Evolutionary conservation across 2,888 invertebrate species (phyloP), one percentile per base, ranked within the genome.

Genomic region (Ennomos fuscantarius): DNA sequence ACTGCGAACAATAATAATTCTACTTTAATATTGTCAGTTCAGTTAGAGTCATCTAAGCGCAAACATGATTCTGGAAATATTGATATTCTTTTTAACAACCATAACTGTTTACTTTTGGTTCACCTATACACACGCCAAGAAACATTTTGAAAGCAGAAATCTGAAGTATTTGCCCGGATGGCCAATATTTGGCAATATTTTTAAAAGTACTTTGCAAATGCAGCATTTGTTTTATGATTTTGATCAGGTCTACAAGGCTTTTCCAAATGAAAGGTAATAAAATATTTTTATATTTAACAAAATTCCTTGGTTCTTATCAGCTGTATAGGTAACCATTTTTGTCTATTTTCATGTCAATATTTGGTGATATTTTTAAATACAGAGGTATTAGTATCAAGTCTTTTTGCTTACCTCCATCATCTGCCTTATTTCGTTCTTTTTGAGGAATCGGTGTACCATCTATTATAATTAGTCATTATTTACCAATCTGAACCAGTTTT

Each of bases 101-200:
- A 1, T 86, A 1, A 1, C 81, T 0, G 72, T 53, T 0, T 87
- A 82, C 42, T 66, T 74, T 15, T 32, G 84, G 1, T 87, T 79
- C 33, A 57, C 55, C 5, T 73, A 84, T 46, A 81, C 77, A 50
- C 70, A 69, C 37, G 53, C 75, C 9, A 80, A 86, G n/a, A 62
- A 69, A 0, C 70, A 72, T 35, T 87, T 82, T 10, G 71, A 78
- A 1, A 61, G 74, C 1, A 72, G 65, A 9, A 86, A 74, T 5
- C 67, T 91, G 1, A 89, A 83, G 37, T 82, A 72, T 56, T 13
- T 79, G 0, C 77, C 84, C 0, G 86, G 86, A 0, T 43, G 80
- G 10, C 91, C 89, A 0, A 8, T 89, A 2, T 89, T 89, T 45
- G 92, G 92, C 0, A 89, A 90, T 42, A 56, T 63, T 0, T 51